Conservation (phyloP, 2,888 invertebrate species). For the Ditula angustiorana region DNA sequence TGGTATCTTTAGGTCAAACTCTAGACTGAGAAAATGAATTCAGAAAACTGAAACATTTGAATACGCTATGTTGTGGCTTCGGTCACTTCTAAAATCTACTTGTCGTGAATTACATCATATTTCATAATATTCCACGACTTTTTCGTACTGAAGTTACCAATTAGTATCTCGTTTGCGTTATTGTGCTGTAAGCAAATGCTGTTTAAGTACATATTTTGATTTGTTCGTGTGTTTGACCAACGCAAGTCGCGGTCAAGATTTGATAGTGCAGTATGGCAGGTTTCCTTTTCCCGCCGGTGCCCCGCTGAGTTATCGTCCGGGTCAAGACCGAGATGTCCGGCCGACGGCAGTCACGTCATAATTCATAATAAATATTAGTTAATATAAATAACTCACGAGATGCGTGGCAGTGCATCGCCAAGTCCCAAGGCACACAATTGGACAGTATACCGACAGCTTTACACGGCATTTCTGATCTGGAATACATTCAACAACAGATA, state of each 20-base stretch:
- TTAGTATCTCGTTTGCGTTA: neutral
- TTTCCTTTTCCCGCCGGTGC: conserved; percentile 33
- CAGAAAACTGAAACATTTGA: too few relatives aligned
- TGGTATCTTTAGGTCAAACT: too few relatives aligned
- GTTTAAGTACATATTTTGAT: neutral
- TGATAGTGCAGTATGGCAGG: conserved; percentile 16
- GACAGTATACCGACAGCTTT: neutral
- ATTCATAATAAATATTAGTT: conserved; percentile 25
- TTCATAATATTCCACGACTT: too few relatives aligned
- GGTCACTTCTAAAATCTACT: too few relatives aligned
- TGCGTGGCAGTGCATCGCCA: neutral
- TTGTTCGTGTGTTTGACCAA: conserved; percentile 26
- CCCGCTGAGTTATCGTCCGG: conserved; percentile 54
- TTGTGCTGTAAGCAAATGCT: neutral
- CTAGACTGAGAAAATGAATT: too few relatives aligned
- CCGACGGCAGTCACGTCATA: conserved; percentile 51
- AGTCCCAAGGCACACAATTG: neutral
- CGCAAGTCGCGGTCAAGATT: conserved; percentile 20
- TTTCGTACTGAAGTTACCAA: neutral
- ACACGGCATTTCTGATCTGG: too few relatives aligned
- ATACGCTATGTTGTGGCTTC: too few relatives aligned
- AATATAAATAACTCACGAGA: neutral
- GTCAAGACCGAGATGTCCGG: conserved; percentile 55
- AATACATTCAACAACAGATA: too few relatives aligned
- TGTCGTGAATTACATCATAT: too few relatives aligned